phyloP scores from a whole-genome alignment of 2,888 invertebrate species.

The Agriopis aurantiaria region DNA sequence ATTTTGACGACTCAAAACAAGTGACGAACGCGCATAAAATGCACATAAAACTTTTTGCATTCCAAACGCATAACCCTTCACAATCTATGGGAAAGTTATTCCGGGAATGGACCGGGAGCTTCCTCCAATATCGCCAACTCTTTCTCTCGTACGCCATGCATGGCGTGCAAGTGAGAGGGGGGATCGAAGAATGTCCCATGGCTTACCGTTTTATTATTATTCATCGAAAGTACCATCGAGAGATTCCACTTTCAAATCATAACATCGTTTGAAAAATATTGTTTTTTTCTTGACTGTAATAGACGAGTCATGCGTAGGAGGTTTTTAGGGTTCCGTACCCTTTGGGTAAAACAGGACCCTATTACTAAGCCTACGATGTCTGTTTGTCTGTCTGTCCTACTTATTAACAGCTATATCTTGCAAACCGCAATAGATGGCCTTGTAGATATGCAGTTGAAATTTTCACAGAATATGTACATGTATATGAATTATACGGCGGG shows the following conservation, averaged over 20 bases:
- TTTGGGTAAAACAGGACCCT: too few relatives aligned
- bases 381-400: too few relatives aligned
- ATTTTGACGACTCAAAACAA: slow-evolving; percentile 15
- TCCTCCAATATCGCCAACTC: slow-evolving; percentile 62
- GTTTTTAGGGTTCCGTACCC: background rate
- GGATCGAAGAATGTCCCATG: slow-evolving; percentile 73
- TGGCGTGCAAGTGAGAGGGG: slow-evolving; percentile 50
- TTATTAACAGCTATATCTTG: too few relatives aligned
- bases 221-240: slow-evolving; percentile 68
- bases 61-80: slow-evolving; percentile 51
- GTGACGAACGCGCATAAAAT: slow-evolving; percentile 43
- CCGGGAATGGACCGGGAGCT: slow-evolving; percentile 80
- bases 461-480: too few relatives aligned
- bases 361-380: too few relatives aligned
- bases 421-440: too few relatives aligned
- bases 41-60: slow-evolving; percentile 48
- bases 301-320: slow-evolving; percentile 1
- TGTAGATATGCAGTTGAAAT: too few relatives aligned
- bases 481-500: too few relatives aligned
- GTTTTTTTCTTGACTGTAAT: slow-evolving; percentile 42
- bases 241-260: slow-evolving; percentile 48
- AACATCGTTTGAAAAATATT: slow-evolving; percentile 41
- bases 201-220: slow-evolving; percentile 76
- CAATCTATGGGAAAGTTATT: slow-evolving; percentile 84
- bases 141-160: slow-evolving; percentile 42